Percentiles rank a stretch among this genome's conserved stretches.
These are phyloP conservation scores for Marisa cornuarietis DNA, from an alignment of 1,140 invertebrate species.

Conservation along the genomic window DNA sequence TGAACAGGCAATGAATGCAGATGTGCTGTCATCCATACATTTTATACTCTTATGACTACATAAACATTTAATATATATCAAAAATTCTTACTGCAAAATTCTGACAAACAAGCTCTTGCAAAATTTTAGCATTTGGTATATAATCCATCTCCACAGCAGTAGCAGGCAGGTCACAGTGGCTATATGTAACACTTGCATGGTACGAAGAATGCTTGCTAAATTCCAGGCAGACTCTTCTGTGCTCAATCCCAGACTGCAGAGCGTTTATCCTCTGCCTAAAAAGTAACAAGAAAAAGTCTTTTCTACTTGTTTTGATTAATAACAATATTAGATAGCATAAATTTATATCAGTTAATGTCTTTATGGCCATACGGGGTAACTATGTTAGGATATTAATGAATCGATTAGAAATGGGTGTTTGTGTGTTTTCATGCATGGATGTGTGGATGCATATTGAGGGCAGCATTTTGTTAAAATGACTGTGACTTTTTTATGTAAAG, in stretches of 20 bases:
- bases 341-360: too few relatives aligned
- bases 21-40: conserved; percentile 3
- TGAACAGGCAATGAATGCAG: not conserved
- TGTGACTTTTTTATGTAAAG: too few relatives aligned
- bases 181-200: conserved; percentile 30
- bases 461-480: too few relatives aligned
- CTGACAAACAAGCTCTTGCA: conserved; percentile 33
- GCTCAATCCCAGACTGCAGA: conserved; percentile 16
- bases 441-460: too few relatives aligned
- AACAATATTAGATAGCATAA: too few relatives aligned
- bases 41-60: too few relatives aligned
- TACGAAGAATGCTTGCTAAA: conserved; percentile 42
- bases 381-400: too few relatives aligned
- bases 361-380: too few relatives aligned
- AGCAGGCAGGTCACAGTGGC: conserved; percentile 28
- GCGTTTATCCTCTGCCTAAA: conserved; percentile 58
- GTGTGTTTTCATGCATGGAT: too few relatives aligned
- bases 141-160: conserved; percentile 27
- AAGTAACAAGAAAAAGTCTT: not conserved
- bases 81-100: conserved; percentile 38
- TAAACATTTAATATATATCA: too few relatives aligned
- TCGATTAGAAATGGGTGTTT: too few relatives aligned
- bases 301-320: not conserved
- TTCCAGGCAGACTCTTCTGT: conserved; percentile 34
- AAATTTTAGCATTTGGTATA: conserved; percentile 19